Evolutionary conservation across 2,797 vertebrate species (phyloP), one percentile per base, ranked within the genome.

Genomic region (Trichosurus vulpecula): DNA sequence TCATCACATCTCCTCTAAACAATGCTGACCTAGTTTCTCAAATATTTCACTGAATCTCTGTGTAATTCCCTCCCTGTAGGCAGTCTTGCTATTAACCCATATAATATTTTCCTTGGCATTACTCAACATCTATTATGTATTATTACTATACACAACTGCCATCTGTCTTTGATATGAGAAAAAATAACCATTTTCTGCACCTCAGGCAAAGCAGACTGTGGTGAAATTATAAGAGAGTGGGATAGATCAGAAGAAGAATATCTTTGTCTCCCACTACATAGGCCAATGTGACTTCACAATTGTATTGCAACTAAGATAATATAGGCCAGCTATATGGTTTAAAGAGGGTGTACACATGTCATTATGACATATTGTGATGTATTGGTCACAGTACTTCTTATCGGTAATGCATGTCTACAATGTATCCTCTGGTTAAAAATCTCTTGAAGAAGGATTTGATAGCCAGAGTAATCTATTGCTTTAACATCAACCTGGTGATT

Each of bases 51-150:
- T 95, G 94, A 94, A 90, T 93, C 16, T 25, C 74, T 58, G 27
- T 22, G 87, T 91, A 90, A 97, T 93, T 96, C 52, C 31, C 74
- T 51, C 74, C 2, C 19, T 92, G 92, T 51, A 96, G 95, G 81
- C 6, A 53, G 31, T 74, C 74, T 10, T 92, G 91, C 91, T 94
- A 54, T 74, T 90, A 81, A 52, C 56, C 91, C 90, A 47, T 81
- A 47, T 90, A 89, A 81, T 56, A 74, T 93, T 95, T 92, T 92
- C 89, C 6, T 56, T 91, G 90, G 58, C 12, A 52, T 12, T 94
- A 29, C 56, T 30, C 31, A 57, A 22, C 90, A 51, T 89, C 95
- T 51, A 89, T 11, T 27, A 74, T 90, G 53, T 51, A 66, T 90
- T 53, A 51, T 92, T 91, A 96, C 89, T 93, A 93, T 92, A 91